Base-by-base conservation (phyloP, 2,113 vertebrate genomes). In the Helogale parvula region DNA sequence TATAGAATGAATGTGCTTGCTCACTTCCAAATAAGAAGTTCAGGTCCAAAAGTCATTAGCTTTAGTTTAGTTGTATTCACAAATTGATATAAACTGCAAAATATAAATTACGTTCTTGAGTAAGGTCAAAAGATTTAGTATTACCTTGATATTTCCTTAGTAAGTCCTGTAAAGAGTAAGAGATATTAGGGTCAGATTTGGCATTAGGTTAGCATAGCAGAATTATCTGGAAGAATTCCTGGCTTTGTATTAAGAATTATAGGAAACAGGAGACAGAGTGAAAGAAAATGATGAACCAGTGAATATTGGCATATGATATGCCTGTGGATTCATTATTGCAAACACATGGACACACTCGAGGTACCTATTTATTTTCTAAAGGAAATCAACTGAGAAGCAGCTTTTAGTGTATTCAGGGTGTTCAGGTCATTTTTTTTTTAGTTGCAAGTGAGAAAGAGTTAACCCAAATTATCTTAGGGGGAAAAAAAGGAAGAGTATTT, bases 11-110 rank as follows among this genome's bases (percentile, higher is more conserved):
- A 91, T 33, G 15, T 71, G 13, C 4, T 52, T 93, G 65, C 13
- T 68, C 23, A 88, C 85, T 96, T 97, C 35, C 54, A 95, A 74
- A 88, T 54, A 76, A 8, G 35, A 95, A 88, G 29, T 74, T 93
- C 8, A 76, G 57, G 85, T 85, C 33, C 65, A 80, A 86, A 88
- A 60, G 52, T 88, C n/a, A 95, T 85, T 84, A 94, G 33, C 29
- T 93, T 66, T 84, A 88, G 71, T 54, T n/a, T 72, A 72, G 38
- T 82, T 94, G n/a, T 3, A 82, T 21, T 92, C 33, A 80, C 60
- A 63, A 89, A 66, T 60, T 88, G 60, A 91, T 79, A 60, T 41
- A 35, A 69, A 92, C 68, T 21, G 0, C 15, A 85, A 94, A 97
- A 89, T 90, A 88, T 52, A 54, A 90, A 68, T 86, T 72, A 79